Evolutionary conservation across 2,113 vertebrate genomes (phyloP).

Genomic region (Scomber colias): DNA sequence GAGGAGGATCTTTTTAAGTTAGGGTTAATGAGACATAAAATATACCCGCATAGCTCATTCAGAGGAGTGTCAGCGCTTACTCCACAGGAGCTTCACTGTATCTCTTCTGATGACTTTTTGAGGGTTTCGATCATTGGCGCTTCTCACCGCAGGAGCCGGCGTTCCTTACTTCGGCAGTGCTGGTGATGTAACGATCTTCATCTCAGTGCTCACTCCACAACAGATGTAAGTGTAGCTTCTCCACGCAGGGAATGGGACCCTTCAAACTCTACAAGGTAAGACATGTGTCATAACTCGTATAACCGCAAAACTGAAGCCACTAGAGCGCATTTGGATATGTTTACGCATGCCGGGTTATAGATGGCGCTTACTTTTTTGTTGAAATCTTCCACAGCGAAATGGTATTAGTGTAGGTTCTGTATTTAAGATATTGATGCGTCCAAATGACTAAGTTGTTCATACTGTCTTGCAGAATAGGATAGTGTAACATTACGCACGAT

Average conservation of each 20-base stretch:
- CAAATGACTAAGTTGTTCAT: no score
- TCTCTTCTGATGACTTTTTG: constrained; percentile 23
- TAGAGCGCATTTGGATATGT: neutral
- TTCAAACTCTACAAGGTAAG: constrained; percentile 77
- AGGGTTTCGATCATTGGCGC: constrained; percentile 7
- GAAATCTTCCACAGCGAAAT: neutral
- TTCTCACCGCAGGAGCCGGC: constrained; percentile 5
- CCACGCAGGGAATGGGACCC: constrained; percentile 58
- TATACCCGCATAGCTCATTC: constrained; percentile 1
- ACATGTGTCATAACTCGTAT: neutral
- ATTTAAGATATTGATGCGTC: no score
- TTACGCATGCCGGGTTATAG: constrained; percentile 15
- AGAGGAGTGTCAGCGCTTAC: neutral
- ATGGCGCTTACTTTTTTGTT: neutral
- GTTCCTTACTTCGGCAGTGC: constrained; percentile 6
- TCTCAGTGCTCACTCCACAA: constrained; percentile 24
- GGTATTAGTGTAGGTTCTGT: neutral
- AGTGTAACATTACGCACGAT: neutral
- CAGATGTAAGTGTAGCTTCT: constrained; percentile 30
- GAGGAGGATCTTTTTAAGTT: neutral
- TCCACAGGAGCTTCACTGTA: neutral
- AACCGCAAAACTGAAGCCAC: neutral
- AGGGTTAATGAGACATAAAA: neutral
- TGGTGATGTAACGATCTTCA: constrained; percentile 56
- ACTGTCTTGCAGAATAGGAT: no score